phyloP scores from a whole-genome alignment of 2,797 vertebrate genomes.

The Bryconaethiops microstoma region DNA sequence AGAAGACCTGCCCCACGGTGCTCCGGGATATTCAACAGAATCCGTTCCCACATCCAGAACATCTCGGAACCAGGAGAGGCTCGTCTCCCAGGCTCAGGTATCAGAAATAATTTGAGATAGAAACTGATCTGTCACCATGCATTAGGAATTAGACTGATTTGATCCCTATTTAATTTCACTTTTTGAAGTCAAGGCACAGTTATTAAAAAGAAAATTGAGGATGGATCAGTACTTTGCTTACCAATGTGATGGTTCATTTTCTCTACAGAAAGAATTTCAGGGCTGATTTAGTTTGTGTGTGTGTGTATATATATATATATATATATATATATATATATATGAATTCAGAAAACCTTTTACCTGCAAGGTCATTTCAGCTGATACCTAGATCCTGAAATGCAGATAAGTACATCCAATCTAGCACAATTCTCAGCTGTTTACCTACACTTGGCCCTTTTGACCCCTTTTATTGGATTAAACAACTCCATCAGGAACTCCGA shows the following conservation, averaged over 20 bases:
- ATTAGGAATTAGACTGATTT: not conserved
- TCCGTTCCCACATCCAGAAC: not conserved
- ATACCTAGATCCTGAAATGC: not conserved
- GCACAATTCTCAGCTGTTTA: not conserved
- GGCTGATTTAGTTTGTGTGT: too few species aligned
- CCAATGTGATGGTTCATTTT: not conserved
- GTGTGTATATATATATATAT: too few species aligned
- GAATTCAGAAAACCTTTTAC: not conserved
- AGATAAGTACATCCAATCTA: not conserved
- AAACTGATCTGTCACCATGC: not conserved
- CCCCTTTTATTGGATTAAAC: not conserved
- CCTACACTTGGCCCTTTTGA: not conserved
- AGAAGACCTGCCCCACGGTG: not conserved
- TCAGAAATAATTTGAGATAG: not conserved
- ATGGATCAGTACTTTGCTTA: not conserved
- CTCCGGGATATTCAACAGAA: not conserved
- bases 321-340: too few species aligned
- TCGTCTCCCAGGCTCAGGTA: too few species aligned
- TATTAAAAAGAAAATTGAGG: not conserved
- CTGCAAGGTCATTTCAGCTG: not conserved
- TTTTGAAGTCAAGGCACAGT: not conserved
- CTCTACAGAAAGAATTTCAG: not conserved
- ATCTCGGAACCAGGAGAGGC: not conserved
- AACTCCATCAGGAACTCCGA: too few species aligned
- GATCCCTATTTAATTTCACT: not conserved